Base-by-base conservation (phyloP, 2,888 invertebrate genomes). In the Lithophane socia region DNA sequence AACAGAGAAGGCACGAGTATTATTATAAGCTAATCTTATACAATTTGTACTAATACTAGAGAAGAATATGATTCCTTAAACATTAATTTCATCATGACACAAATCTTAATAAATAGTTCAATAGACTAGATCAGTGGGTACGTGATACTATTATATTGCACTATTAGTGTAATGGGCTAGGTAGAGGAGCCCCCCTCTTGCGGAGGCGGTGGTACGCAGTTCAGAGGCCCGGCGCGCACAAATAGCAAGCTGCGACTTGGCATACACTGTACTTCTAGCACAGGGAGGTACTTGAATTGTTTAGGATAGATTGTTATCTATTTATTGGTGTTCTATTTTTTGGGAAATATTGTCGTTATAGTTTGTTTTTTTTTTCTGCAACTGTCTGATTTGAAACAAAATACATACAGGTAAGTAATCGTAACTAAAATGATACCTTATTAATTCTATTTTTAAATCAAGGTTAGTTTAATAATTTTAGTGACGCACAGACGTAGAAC, bases 211-310 rank as follows among this genome's bases (percentile, higher is more conserved):
- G 91, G 88, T 89, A 90, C 90, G 91, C 88, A 92, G 93, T 94
- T 93, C 93, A 92, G 94, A 93, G 94, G 95, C 94, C 94, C 94
- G 92, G 91, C 91, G 93, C 91, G 91, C 95, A 92, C 94, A 95
- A 96, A 95, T 95, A 95, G 95, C 95, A 93, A 94, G 92, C 95
- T 95, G 94, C 94, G 94, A 94, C 93, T 95, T 95, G 95, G 95
- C 95, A 94, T 94, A 94, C 92, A 93, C 89, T 93, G 92, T 94
- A 92, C 94, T 93, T 93, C 92, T 90, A 90, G 86, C 44, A 87
- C 95, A 95, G 95, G 92, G 93, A 88, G 93, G 95, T 75, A 95
- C 83, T 93, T 75, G 61, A 54, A 44, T 16, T 44, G 44, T 66
- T 24, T 73, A 82, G 76, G 71, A 83, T 82, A 86, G 77, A 47